phyloP scores from a whole-genome alignment of 2,113 vertebrate species.

The Antigone vipio region DNA sequence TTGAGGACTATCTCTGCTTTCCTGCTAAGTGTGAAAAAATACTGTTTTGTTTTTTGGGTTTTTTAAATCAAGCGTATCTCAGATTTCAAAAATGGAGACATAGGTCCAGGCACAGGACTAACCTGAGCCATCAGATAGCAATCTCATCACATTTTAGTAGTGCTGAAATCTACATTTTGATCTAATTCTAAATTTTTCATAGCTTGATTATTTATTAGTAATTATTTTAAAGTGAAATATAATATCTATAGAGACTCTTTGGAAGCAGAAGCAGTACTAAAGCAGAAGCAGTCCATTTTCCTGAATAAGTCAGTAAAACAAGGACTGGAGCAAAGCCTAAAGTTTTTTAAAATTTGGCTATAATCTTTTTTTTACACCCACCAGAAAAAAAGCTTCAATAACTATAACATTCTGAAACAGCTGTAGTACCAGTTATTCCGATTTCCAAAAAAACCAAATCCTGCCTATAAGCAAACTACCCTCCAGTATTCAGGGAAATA shows the following conservation, averaged over 20 bases:
- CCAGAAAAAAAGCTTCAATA: neutral
- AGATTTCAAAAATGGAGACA: neutral
- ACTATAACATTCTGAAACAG: neutral
- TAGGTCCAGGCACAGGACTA: neutral
- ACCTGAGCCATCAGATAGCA: neutral
- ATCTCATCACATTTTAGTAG: neutral
- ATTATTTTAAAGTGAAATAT: neutral
- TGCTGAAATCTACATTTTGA: neutral
- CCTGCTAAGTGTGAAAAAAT: neutral
- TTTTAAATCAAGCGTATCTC: neutral
- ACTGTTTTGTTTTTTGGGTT: neutral
- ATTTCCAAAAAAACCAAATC: neutral
- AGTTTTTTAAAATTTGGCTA: neutral
- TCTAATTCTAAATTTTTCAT: neutral
- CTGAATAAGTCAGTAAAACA: neutral
- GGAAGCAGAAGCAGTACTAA: neutral
- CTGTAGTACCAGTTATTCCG: neutral
- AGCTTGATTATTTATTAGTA: neutral
- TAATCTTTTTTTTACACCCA: neutral
- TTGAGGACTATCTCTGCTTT: neutral
- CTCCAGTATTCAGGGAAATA: neutral
- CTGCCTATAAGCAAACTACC: neutral
- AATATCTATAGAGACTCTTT: neutral
- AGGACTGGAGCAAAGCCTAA: neutral
- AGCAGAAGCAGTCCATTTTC: neutral